Evolutionary conservation across 2,797 vertebrate genomes (phyloP).

Genomic region (Hafferia zeledoni): DNA sequence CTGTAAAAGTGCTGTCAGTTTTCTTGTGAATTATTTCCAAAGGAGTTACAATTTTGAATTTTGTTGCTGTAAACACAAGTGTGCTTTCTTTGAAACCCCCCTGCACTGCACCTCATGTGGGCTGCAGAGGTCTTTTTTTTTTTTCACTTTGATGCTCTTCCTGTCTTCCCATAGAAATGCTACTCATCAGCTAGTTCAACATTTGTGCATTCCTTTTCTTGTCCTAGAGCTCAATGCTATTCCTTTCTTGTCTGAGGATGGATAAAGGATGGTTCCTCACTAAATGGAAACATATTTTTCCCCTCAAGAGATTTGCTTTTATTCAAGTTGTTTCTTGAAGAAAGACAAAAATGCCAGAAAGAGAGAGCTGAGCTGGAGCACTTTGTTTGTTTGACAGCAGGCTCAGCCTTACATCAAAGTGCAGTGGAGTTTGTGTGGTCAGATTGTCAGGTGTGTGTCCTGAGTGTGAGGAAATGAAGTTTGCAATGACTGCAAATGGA

Average conservation of each 20-base stretch:
- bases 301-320: constrained; percentile 25
- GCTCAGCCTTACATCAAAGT: background rate
- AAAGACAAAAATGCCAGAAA: constrained; percentile 1
- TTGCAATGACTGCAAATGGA: background rate
- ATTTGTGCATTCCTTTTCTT: background rate
- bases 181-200: background rate
- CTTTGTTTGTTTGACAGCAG: constrained; percentile 11
- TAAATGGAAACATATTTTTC: constrained; percentile 26
- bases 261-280: background rate
- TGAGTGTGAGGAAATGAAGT: background rate
- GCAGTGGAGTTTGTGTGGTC: background rate
- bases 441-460: background rate
- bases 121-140: background rate
- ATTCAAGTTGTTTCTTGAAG: constrained; percentile 18
- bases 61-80: background rate
- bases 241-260: background rate
- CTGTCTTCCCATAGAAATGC: background rate
- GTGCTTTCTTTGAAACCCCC: background rate
- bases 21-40: background rate
- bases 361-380: background rate
- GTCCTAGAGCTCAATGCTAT: background rate
- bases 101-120: background rate
- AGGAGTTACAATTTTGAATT: background rate
- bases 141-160: background rate
- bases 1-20: background rate